Base-by-base conservation (phyloP, 2,888 invertebrate genomes). In the Tenthredo livida region DNA sequence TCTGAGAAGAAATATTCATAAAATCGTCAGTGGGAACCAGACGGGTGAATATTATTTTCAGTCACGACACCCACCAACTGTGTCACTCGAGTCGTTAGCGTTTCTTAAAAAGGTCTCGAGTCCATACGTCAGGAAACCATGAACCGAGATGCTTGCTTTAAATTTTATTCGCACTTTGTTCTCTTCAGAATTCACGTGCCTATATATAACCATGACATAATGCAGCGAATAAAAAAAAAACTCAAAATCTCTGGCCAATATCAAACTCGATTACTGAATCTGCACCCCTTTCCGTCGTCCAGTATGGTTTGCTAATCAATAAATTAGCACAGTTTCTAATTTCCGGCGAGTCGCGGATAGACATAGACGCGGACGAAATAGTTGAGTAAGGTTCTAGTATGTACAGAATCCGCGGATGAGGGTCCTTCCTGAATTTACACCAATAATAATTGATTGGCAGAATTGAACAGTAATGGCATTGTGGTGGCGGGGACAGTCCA, bases 281-380 rank as follows among this genome's bases (percentile, higher is more conserved):
- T n/a, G 4, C 7, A 6, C 75, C 25, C 21, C 6, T 47, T 47
- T 15, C 21, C 6, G 21, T 40, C 70, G 25, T 29, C 47, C 47
- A 47, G 43, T 47, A 75, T 73, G 17, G 15, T 43, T 29, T 75
- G 12, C 47, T 43, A 15, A 25, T 58, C 84, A 86, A 85, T 85
- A 85, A 88, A 89, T 88, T 88, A 89, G 15, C 88, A 87, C 88
- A 88, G 86, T 87, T 86, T 87, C 88, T 88, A 88, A 89, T 89
- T 89, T 89, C 89, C 88, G 87, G 54, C n/a, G 29, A 77, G 50
- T 77, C 77, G 54, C 77, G 77, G 77, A 29, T 77, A 77, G 50
- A 47, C 47, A 43, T 43, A 47, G 54, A 54, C 77, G n/a, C 0
- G 12, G 73, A 37, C 72, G 80, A 50, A 82, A 67, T 40, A 72